Conservation (phyloP, 1,140 invertebrate species). For the Zeugodacus cucurbitae region DNA sequence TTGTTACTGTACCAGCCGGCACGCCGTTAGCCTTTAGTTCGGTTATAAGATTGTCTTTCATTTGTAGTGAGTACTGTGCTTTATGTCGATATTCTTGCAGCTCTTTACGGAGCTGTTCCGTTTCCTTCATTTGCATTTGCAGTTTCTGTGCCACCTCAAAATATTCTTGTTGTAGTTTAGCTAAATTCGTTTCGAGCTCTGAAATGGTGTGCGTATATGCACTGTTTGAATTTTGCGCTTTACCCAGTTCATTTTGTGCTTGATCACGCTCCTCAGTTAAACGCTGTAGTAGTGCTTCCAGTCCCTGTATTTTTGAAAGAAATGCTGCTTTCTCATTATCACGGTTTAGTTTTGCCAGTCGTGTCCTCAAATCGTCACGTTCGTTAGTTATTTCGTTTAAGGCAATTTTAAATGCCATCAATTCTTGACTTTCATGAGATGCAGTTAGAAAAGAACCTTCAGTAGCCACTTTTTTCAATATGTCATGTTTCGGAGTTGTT, state of each 20-base stretch:
- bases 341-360: slow-evolving; percentile 51
- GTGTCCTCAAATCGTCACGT: slow-evolving; percentile 55
- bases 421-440: slow-evolving; percentile 51
- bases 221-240: slow-evolving; percentile 51
- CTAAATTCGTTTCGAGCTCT: slow-evolving; percentile 64
- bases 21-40: slow-evolving; percentile 68
- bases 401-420: slow-evolving; percentile 60
- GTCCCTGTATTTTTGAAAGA: slow-evolving; percentile 50
- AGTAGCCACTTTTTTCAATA: not conserved
- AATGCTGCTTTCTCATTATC: slow-evolving; percentile 50
- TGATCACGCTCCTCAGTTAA: slow-evolving; percentile 66
- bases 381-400: slow-evolving; percentile 56
- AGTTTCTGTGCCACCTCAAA: slow-evolving; percentile 67
- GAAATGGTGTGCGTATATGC: slow-evolving; percentile 62
- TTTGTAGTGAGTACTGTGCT: slow-evolving; percentile 80
- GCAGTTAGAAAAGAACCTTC: not conserved
- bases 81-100: slow-evolving; percentile 77
- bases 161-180: slow-evolving; percentile 66
- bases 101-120: slow-evolving; percentile 71
- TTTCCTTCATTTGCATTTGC: slow-evolving; percentile 71
- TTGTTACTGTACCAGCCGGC: not conserved
- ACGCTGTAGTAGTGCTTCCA: slow-evolving; percentile 59
- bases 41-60: slow-evolving; percentile 80
- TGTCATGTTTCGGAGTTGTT: not conserved
- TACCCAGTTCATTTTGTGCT: slow-evolving; percentile 53